Conservation (phyloP, 2,888 invertebrate genomes). For the Trypoxylon attenuatum region DNA sequence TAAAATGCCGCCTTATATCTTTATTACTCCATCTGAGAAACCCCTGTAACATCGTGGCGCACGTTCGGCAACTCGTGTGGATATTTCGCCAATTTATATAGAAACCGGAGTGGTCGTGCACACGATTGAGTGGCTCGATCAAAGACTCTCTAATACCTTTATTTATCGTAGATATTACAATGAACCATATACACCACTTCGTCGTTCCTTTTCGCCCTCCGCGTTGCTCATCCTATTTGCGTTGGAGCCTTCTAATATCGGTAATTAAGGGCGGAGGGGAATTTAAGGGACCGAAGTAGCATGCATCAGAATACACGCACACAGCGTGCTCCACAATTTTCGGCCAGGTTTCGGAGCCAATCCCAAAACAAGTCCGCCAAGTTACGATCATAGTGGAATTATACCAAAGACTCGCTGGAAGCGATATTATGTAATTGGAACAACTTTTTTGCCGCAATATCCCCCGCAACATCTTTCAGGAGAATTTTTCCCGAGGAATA, state of each 20-base stretch:
- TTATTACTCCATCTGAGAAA: constrained; percentile 53
- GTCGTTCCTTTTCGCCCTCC: constrained; percentile 1
- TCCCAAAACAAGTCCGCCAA: no score
- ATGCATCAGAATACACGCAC: no score
- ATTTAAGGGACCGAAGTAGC: no score
- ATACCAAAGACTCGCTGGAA: background rate
- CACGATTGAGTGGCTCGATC: constrained; percentile 35
- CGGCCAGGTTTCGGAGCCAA: background rate
- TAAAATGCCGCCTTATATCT: constrained; percentile 57
- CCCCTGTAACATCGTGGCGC: constrained; percentile 37
- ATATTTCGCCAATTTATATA: constrained; percentile 56
- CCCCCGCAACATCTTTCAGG: background rate
- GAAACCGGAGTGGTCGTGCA: constrained; percentile 17
- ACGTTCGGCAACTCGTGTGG: constrained; percentile 42
- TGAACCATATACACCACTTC: constrained; percentile 13
- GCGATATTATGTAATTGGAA: background rate
- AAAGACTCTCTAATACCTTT: constrained; percentile 34
- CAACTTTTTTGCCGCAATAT: background rate
- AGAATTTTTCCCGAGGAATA: no score
- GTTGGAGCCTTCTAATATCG: background rate
- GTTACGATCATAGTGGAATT: no score
- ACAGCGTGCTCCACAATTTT: background rate
- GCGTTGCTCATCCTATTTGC: constrained; percentile 19
- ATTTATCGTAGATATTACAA: constrained; percentile 37
- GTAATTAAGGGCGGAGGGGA: constrained; percentile 1